Base-by-base conservation (phyloP, 23 tunicate species). In the Corella eumyota region DNA sequence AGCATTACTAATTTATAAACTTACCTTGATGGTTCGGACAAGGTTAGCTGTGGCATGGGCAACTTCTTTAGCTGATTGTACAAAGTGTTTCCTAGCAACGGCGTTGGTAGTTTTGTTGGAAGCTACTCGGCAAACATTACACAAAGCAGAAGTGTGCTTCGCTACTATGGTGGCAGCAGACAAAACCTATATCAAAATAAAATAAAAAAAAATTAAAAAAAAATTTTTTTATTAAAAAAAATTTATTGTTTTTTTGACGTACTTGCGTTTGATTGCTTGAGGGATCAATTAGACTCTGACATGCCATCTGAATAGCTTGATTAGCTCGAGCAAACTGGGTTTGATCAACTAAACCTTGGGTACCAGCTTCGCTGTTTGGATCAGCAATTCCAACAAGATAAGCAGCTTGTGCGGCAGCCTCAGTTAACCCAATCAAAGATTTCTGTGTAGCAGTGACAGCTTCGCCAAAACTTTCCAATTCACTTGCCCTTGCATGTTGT, bases 151-250 rank as follows among this genome's bases (percentile, higher is more conserved):
- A 26, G 98, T 92, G 75, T 92, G 92, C 36, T 92, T 92, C 7
- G 98, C 98, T 30, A 83, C 98, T 7, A 82, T 67, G n/a, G 98
- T 77, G 60, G 92, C 90, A n/a, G 98, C 98, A 15, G 81, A 66
- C 25, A 92, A 55, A 26, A 92, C 80, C 88, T 92, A 44, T 27
- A 59, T 17, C 40, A n/a, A 11, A 60, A 11, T 30, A 6, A 27
- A 60, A 60, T 17, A 60, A 26, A 26, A 6, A 11, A 26, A 26
- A 9, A 13, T 26, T 27, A 17, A 60, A 25, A 25, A 27, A 60
- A 15, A 40, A 9, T 40, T 40, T 40, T 40, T 15, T 15, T 9
- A 40, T 11, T 40, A 40, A 15, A 15, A 15, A 9, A 60, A 6
- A 53, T 11, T 40, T 60, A 44, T 63, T 6, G n/a, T n/a, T n/a